These are phyloP conservation scores for Haemorhous mexicanus DNA, from an alignment of 2,113 vertebrate species.

Conservation along the genomic window DNA sequence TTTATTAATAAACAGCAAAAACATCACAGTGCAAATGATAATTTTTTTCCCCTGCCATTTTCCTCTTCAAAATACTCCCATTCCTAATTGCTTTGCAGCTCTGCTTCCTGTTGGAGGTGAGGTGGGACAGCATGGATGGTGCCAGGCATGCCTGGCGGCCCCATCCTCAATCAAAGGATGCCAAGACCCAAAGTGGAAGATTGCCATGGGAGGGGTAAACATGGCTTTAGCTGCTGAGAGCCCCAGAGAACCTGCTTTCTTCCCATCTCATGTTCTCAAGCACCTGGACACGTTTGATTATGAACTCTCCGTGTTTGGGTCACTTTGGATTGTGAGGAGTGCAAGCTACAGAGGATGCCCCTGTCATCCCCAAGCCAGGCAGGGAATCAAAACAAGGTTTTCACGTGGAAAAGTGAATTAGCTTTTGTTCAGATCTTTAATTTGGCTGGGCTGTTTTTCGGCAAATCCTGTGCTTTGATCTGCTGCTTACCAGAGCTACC, in stretches of 20 bases:
- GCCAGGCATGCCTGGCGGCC: background rate
- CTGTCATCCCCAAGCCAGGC: background rate
- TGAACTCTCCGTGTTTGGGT: background rate
- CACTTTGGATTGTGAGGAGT: background rate
- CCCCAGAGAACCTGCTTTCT: background rate
- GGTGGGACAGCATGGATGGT: rapidly evolving
- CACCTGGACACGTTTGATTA: background rate
- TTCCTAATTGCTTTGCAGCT: conserved; percentile 9
- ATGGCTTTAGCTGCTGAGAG: background rate
- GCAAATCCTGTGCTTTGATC: background rate
- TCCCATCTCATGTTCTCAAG: background rate
- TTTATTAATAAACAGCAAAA: conserved; percentile 58
- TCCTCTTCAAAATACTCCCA: background rate
- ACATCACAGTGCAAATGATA: conserved; percentile 23
- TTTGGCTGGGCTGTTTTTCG: background rate
- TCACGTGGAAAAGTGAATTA: background rate
- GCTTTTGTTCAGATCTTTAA: background rate
- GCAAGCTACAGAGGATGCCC: background rate
- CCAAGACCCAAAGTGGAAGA: background rate
- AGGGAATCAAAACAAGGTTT: background rate
- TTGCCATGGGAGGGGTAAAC: background rate
- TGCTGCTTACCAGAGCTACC: background rate
- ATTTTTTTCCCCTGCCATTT: conserved; percentile 26
- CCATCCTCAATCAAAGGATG: background rate
- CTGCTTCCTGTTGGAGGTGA: background rate